Evolutionary conservation across 23 tunicate species (phyloP).

Genomic region (Styela plicata): DNA sequence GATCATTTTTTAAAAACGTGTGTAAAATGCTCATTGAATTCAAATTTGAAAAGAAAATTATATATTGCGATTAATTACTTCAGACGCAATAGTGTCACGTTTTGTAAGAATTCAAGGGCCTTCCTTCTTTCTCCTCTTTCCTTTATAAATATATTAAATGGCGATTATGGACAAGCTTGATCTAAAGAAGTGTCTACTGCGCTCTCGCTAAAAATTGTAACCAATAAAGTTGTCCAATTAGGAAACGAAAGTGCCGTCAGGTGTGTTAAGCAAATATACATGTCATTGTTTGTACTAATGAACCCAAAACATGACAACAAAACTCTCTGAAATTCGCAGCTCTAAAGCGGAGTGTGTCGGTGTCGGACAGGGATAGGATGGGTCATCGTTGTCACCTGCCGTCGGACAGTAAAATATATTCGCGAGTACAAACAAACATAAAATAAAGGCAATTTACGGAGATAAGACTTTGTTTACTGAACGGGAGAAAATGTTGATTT

Average conservation of each 20-base stretch:
- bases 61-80: too few relatives aligned
- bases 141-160: too few relatives aligned
- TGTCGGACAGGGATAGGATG: neutral
- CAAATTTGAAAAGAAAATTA: too few relatives aligned
- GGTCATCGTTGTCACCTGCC: neutral
- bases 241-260: conserved; percentile 25
- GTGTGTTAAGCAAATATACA: conserved; percentile 17
- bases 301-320: conserved; percentile 3
- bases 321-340: conserved; percentile 1
- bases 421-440: conserved; percentile 8
- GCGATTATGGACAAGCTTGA: too few relatives aligned
- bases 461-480: neutral
- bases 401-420: conserved; percentile 5
- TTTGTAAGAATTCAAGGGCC: too few relatives aligned
- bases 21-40: too few relatives aligned
- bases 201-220: neutral
- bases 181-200: too few relatives aligned
- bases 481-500: neutral
- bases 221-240: neutral
- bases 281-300: conserved; percentile 24
- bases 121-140: too few relatives aligned
- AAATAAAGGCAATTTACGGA: conserved; percentile 1
- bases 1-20: too few relatives aligned
- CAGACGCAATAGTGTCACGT: too few relatives aligned
- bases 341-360: neutral